Percentiles rank a stretch among this genome's conserved stretches.
phyloP scores from a whole-genome alignment of 2,113 vertebrate genomes.

The Asarcornis scutulata region DNA sequence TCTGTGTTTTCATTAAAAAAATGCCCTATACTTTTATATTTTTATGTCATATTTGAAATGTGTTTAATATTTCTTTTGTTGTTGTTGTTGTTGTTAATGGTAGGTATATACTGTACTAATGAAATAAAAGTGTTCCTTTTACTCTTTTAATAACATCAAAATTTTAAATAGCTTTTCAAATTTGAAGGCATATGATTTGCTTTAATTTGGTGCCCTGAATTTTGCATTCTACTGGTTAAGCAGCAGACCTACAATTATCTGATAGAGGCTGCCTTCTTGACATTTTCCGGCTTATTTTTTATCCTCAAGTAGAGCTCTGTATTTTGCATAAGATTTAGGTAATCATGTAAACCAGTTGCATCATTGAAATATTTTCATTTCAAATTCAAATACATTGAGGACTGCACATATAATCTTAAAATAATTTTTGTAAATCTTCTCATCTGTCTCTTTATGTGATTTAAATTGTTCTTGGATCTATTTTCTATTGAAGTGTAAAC shows the following conservation, averaged over 20 bases:
- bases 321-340: conserved; percentile 45
- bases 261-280: conserved; percentile 43
- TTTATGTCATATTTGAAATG: not conserved
- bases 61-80: not conserved
- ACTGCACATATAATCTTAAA: not conserved
- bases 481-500: not conserved
- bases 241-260: conserved; percentile 25
- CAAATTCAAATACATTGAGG: not conserved
- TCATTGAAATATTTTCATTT: conserved; percentile 45
- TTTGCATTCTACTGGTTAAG: conserved; percentile 42
- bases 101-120: not conserved
- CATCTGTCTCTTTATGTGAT: not conserved
- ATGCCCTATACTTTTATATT: not conserved
- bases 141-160: not conserved
- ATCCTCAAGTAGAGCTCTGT: conserved; percentile 1
- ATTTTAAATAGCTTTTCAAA: not conserved
- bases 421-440: not conserved
- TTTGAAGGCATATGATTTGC: not conserved
- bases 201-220: not conserved
- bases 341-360: conserved; percentile 44
- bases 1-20: not conserved
- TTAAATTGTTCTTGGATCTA: not conserved
- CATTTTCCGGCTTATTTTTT: conserved; percentile 49
- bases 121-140: not conserved
- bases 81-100: not conserved